Conservation (phyloP, 2,797 vertebrate genomes). For the Naso thynnoides region DNA sequence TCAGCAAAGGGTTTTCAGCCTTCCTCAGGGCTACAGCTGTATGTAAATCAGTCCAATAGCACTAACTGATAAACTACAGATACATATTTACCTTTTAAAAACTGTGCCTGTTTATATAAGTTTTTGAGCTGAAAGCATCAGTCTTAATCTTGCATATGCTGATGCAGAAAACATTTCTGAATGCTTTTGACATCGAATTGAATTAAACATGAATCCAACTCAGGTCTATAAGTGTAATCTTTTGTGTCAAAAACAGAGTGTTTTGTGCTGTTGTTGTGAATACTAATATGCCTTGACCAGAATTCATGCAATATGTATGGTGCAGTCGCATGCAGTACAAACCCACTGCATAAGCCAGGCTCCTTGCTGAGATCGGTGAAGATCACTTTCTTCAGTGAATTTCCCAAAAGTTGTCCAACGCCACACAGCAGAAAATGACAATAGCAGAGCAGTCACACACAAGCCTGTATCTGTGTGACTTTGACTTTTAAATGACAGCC, state of each 20-base stretch:
- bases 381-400: slow-evolving; percentile 30
- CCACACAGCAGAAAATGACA: slow-evolving; percentile 27
- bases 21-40: too few relatives aligned
- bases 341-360: slow-evolving; percentile 31
- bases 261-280: slow-evolving; percentile 20
- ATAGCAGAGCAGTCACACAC: slow-evolving; percentile 20
- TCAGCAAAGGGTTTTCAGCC: neutral
- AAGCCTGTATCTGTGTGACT: slow-evolving; percentile 25
- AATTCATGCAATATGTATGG: slow-evolving; percentile 46
- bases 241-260: slow-evolving; percentile 5
- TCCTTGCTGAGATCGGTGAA: slow-evolving; percentile 29
- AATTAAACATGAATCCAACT: slow-evolving; percentile 8
- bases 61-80: neutral
- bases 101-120: neutral
- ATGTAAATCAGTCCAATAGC: neutral
- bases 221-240: neutral
- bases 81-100: too few relatives aligned
- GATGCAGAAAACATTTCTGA: neutral
- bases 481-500: slow-evolving; percentile 63
- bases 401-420: slow-evolving; percentile 29
- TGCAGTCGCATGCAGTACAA: slow-evolving; percentile 59
- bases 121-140: neutral
- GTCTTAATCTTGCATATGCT: neutral
- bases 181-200: neutral
- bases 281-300: slow-evolving; percentile 13